phyloP scores from a whole-genome alignment of 37 sponge, comb jelly and placozoan species.

The Halichondria panicea region DNA sequence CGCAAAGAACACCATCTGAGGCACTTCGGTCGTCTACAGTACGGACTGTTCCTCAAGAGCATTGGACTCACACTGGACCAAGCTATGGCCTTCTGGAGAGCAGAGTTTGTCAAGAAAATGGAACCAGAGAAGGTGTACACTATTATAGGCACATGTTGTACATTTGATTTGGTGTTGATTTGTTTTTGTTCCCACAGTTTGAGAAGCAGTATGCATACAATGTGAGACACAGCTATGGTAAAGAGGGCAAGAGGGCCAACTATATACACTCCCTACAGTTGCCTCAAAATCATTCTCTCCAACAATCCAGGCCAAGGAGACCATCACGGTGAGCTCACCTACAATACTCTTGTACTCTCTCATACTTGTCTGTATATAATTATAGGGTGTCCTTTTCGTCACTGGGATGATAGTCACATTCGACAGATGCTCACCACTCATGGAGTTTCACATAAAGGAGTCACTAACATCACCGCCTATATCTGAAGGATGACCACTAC shows the following conservation, averaged over 20 bases:
- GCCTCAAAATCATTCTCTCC: constrained; percentile 90
- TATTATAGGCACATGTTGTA: no score
- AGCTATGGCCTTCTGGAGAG: constrained; percentile 84
- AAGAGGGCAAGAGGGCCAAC: constrained; percentile 92
- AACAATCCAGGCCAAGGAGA: constrained; percentile 86
- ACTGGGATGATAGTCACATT: constrained; percentile 74
- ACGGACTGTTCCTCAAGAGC: constrained; percentile 93
- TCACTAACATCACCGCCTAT: constrained; percentile 48
- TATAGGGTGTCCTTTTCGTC: constrained; percentile 91
- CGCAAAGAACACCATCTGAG: constrained; percentile 86
- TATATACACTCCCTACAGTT: constrained; percentile 95
- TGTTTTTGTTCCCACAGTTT: constrained; percentile 57
- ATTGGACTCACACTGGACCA: constrained; percentile 85
- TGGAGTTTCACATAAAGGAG: constrained; percentile 45
- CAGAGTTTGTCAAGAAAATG: constrained; percentile 83
- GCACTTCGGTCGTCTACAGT: constrained; percentile 92
- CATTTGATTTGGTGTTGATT: background rate
- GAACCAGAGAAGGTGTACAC: constrained; percentile 89
- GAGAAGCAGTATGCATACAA: constrained; percentile 96
- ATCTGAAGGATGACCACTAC: constrained; percentile 77
- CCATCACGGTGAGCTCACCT: constrained; percentile 70
- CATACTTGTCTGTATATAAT: no score
- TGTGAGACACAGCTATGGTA: constrained; percentile 90
- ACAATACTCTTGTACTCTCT: no score
- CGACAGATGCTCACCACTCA: constrained; percentile 48